Evolutionary conservation across 2,797 vertebrate genomes (phyloP).

Genomic region (Tangara arthus): DNA sequence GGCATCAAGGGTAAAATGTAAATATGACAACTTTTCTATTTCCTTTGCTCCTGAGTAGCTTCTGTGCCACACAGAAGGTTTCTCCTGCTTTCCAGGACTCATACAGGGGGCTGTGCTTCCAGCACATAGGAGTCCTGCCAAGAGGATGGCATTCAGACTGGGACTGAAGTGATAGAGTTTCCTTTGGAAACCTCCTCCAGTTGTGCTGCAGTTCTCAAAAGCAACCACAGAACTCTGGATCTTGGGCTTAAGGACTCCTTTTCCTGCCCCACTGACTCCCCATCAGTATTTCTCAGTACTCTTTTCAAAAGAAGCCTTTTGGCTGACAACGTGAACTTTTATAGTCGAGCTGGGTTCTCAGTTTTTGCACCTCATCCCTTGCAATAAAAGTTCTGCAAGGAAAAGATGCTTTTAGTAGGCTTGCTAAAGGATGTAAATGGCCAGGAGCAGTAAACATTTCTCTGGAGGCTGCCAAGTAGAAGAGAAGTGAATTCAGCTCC

Average conservation of each 20-base stretch:
- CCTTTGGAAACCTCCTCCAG: background rate
- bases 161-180: background rate
- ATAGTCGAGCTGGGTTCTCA: background rate
- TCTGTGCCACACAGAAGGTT: background rate
- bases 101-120: background rate
- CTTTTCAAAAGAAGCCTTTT: background rate
- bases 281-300: background rate
- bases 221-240: background rate
- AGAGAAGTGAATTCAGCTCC: background rate
- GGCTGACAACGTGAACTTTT: background rate
- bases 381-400: background rate
- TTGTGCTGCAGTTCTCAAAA: background rate
- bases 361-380: background rate
- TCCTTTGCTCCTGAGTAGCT: background rate
- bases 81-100: background rate
- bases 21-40: background rate
- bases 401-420: background rate
- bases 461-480: conserved; percentile 16
- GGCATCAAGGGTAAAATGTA: background rate
- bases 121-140: background rate
- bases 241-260: background rate
- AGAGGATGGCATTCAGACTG: background rate
- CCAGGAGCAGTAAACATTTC: conserved; percentile 28
- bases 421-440: background rate
- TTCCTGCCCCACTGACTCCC: background rate